phyloP scores from a whole-genome alignment of 1,140 invertebrate genomes.

The Philotrypesis tridentata region DNA sequence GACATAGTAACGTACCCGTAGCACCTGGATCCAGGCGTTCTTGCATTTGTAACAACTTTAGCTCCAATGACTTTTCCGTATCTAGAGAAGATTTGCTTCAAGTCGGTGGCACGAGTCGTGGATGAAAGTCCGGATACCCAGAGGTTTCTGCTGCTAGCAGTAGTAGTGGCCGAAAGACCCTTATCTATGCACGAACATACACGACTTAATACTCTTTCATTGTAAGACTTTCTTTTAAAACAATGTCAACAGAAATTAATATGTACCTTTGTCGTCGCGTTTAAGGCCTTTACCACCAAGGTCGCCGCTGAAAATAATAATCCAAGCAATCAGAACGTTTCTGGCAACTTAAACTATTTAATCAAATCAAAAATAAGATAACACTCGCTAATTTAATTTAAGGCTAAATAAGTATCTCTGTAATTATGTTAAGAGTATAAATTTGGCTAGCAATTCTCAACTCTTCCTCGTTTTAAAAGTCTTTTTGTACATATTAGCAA shows the following conservation, averaged over 20 bases:
- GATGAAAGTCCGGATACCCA: conserved; percentile 95
- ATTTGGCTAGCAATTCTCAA: conserved; percentile 71
- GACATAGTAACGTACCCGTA: conserved; percentile 97
- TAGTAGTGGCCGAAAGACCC: conserved; percentile 55
- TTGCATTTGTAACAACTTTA: conserved; percentile 96
- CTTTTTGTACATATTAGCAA: neutral
- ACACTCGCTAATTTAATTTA: conserved; percentile 53
- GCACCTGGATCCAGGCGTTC: conserved; percentile 91
- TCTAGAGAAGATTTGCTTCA: conserved; percentile 93
- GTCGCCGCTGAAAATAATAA: conserved; percentile 67
- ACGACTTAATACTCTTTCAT: too few relatives aligned
- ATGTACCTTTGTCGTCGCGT: conserved; percentile 70
- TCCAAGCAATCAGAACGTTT: conserved; percentile 38
- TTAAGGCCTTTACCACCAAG: conserved; percentile 66
- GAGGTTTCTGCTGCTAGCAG: conserved; percentile 81
- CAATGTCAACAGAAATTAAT: neutral
- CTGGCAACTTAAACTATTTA: conserved; percentile 24
- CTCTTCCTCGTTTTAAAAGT: neutral
- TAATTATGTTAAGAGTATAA: conserved; percentile 71
- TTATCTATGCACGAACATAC: conserved; percentile 36
- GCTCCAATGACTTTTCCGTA: conserved; percentile 96
- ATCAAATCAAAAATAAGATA: conserved; percentile 48
- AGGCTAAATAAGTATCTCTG: conserved; percentile 69
- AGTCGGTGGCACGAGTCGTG: conserved; percentile 90
- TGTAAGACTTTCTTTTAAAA: too few relatives aligned